Percentiles rank a stretch among this genome's conserved stretches.
Conservation (phyloP, 92 coral and sea anemone species). For the Palythoa heliodiscus region DNA sequence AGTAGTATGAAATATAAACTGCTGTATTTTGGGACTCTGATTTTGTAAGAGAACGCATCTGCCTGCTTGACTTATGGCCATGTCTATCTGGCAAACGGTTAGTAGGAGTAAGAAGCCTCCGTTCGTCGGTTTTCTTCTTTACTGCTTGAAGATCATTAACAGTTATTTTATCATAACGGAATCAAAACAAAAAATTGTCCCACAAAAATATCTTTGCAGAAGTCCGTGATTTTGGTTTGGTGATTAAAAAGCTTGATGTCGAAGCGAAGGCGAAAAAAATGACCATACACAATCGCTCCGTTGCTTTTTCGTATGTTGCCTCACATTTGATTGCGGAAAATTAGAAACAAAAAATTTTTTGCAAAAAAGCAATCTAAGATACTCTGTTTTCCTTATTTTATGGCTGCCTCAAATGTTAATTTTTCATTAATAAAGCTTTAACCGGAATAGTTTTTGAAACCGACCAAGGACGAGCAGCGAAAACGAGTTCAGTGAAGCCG, state of each 20-base stretch:
- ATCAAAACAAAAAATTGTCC: slow-evolving; percentile 11
- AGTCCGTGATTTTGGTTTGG: neutral
- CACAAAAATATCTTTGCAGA: neutral
- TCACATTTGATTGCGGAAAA: neutral
- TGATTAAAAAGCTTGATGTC: neutral
- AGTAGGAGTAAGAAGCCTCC: neutral
- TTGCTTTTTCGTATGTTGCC: neutral
- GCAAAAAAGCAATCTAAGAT: neutral
- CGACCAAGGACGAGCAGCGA: too few species aligned
- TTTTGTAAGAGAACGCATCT: slow-evolving; percentile 1
- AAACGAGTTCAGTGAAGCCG: neutral
- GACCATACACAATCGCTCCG: neutral
- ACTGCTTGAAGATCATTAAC: slow-evolving; percentile 15
- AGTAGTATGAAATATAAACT: neutral
- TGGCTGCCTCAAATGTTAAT: neutral
- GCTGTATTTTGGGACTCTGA: neutral
- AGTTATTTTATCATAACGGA: slow-evolving; percentile 28
- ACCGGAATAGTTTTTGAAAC: neutral
- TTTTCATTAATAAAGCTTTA: neutral
- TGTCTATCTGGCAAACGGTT: neutral
- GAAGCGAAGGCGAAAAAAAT: neutral
- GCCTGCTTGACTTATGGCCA: neutral
- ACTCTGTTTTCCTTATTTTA: neutral
- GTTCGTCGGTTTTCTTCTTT: slow-evolving; percentile 2
- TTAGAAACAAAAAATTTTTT: neutral